Evolutionary conservation across 2,888 invertebrate species (phyloP), one percentile per base, ranked within the genome.

Genomic region (Dascillus cervinus): DNA sequence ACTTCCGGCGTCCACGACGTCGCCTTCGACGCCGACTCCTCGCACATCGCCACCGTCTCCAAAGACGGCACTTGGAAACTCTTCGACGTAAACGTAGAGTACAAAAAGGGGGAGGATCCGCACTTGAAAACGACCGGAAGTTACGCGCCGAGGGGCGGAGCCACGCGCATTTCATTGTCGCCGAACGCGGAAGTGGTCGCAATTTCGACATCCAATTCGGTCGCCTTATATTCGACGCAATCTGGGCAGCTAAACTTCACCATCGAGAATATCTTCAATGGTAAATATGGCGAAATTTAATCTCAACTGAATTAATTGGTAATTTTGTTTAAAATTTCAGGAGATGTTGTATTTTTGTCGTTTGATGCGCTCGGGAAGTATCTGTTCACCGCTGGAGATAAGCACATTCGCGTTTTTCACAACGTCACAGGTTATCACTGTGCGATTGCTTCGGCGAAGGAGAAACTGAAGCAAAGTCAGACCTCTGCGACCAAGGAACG

Each of bases 21-120:
- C 46, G 79, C 78, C 31, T 90, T 91, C 60, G 86, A 81, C 49
- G 77, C 78, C 12, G 86, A 89, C 58, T 82, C 87, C 2, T 80
- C 84, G 27, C 76, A 81, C 56, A 80, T 88, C 69, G 86, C 79
- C 3, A 83, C 88, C 1, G 79, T 88, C 41, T 88, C 88, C 12
- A 88, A 86, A 67, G 89, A 90, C 66, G 85, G 86, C 52, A 82
- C 82, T 39, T 91, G 88, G 85, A 82, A 80, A 58, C 67, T 88
- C 34, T 91, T 81, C 69, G 77, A 91, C 61, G 88, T 85, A 30
- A 84, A 87, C 88, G 88, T 89, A 49, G 82, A 87, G 52, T 88
- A 82, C 59, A 69, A 71, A 12, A 76, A 78, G 58, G 85, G 85
- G 3, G 85, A 89, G 62, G 82, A 82, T 33, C 82, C 88, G 0